phyloP scores from a whole-genome alignment of 2,797 vertebrate genomes.

The Nasua narica region DNA sequence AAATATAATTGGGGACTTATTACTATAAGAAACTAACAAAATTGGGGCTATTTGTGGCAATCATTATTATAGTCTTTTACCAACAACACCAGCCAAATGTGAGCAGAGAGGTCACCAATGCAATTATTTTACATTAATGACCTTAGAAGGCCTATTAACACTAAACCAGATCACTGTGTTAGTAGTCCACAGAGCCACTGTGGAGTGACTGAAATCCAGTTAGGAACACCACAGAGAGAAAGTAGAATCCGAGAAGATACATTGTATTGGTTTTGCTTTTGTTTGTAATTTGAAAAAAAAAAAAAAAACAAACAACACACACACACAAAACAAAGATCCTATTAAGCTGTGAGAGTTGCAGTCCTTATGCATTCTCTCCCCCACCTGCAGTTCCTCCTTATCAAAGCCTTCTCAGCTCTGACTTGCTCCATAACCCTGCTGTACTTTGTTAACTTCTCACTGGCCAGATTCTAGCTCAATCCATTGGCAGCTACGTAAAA shows the following conservation, averaged over 20 bases:
- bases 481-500: background rate
- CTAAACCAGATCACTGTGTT: background rate
- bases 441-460: background rate
- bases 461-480: background rate
- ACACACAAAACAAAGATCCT: background rate
- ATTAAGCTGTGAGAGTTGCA: background rate
- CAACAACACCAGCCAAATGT: background rate
- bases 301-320: no score
- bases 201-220: background rate
- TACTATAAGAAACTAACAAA: background rate
- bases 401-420: background rate
- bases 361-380: background rate
- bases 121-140: background rate
- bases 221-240: background rate
- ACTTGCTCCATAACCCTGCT: background rate
- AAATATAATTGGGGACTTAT: constrained; percentile 44
- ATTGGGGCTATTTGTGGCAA: background rate
- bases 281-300: background rate
- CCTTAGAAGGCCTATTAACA: background rate
- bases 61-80: constrained; percentile 7
- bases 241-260: background rate
- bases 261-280: background rate
- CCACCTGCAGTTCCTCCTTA: background rate
- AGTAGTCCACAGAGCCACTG: background rate
- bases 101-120: background rate